Percentiles rank a stretch among this genome's conserved stretches.
phyloP scores from a whole-genome alignment of 2,113 vertebrate species.

The Mormyrus iriodes region DNA sequence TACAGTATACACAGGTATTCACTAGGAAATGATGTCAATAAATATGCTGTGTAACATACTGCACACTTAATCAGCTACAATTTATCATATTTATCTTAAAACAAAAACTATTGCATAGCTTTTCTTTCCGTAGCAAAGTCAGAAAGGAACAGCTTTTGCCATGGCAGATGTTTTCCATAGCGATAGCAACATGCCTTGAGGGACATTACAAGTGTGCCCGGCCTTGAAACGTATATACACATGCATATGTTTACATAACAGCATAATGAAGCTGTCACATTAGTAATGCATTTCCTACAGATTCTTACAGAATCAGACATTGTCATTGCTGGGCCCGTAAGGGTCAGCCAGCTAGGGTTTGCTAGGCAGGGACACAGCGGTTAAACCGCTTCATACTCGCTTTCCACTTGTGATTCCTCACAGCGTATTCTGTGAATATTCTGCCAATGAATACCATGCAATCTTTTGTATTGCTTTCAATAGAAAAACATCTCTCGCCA shows the following conservation, averaged over 20 bases:
- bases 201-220: neutral
- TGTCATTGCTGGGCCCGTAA: neutral
- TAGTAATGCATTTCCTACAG: neutral
- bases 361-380: neutral
- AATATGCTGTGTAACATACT: neutral
- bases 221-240: neutral
- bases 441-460: neutral
- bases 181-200: neutral
- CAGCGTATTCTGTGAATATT: neutral
- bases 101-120: neutral
- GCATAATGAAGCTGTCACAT: neutral
- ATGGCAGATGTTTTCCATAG: neutral
- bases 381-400: neutral
- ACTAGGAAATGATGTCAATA: neutral
- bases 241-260: neutral
- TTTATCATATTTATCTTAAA: neutral
- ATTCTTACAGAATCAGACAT: neutral
- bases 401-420: neutral
- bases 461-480: neutral
- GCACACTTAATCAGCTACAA: neutral
- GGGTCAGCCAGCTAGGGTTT: neutral
- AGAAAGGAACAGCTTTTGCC: neutral
- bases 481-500: neutral
- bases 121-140: neutral
- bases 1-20: neutral